These are phyloP conservation scores for Neodontobutis hainanensis DNA, from an alignment of 2,113 vertebrate genomes.

Conservation along the genomic window DNA sequence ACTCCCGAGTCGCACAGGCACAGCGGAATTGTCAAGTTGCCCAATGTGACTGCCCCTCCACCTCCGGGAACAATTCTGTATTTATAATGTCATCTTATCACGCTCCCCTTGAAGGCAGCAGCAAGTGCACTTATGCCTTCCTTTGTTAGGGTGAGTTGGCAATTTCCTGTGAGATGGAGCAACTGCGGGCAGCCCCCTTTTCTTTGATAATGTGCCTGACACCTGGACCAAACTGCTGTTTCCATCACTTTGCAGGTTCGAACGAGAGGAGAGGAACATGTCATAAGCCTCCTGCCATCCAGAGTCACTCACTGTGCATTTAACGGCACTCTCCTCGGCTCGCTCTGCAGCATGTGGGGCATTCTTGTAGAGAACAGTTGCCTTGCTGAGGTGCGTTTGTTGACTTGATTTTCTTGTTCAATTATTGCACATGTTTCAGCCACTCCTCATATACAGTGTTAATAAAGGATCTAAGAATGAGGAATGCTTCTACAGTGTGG, in stretches of 20 bases:
- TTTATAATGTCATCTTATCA: slow-evolving; percentile 97
- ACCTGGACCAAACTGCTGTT: slow-evolving; percentile 89
- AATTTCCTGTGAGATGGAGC: slow-evolving; percentile 94
- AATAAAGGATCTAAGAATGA: too few species aligned
- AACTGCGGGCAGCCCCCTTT: slow-evolving; percentile 90
- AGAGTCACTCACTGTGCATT: slow-evolving; percentile 65
- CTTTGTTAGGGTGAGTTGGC: slow-evolving; percentile 99
- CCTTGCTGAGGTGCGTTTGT: slow-evolving; percentile 31
- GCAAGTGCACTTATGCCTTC: slow-evolving; percentile 95
- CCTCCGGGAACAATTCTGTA: slow-evolving; percentile 76
- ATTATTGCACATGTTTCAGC: too few species aligned
- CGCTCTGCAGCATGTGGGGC: slow-evolving; percentile 79
- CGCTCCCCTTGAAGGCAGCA: slow-evolving; percentile 87
- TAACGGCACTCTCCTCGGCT: slow-evolving; percentile 69
- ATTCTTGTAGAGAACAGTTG: slow-evolving; percentile 44
- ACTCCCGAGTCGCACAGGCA: slow-evolving; percentile 33
- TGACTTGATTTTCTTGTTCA: slow-evolving; percentile 1
- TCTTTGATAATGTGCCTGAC: slow-evolving; percentile 93
- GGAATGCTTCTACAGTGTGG: too few species aligned
- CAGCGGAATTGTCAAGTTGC: slow-evolving; percentile 66
- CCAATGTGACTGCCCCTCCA: slow-evolving; percentile 78
- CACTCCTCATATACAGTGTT: too few species aligned
- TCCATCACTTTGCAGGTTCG: slow-evolving; percentile 84
- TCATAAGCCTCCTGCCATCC: slow-evolving; percentile 70
- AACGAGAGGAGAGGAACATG: slow-evolving; percentile 79